Base-by-base conservation (phyloP, 2,888 invertebrate genomes). In the Caenorhabditis uteleia region DNA sequence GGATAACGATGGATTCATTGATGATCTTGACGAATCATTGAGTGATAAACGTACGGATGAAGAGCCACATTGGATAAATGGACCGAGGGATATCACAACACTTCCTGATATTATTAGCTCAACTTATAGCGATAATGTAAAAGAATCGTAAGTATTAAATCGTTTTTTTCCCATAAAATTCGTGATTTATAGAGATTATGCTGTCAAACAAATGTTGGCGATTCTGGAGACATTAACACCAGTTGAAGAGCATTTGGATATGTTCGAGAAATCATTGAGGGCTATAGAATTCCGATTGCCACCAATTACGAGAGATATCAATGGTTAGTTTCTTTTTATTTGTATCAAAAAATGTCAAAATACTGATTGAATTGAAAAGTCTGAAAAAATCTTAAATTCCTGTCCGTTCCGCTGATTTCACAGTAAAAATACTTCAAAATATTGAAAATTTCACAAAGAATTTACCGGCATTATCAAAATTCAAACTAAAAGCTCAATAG, bases 141-240 rank as follows among this genome's bases (percentile, higher is more conserved):
- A 62, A 29, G 67, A 67, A 51, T 56, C 57, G 67, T 61, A 18
- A 47, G 67, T 61, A 25, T 3, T 14, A 26, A 29, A n/a, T 23
- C 26, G 0, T 26, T 1, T 3, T 44, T 12, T 7, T 29, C 33
- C 33, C 18, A 43, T 21, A 29, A 16, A n/a, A 38, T 12, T 23
- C 3, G 12, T 42, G 3, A 27, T 34, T 68, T 68, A 18, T 57
- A 68, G 68, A 3, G 68, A 68, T 26, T 68, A 60, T 31, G 68
- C 68, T 8, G 53, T 64, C 38, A 57, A 53, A 23, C 64, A 68
- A 47, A 68, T 68, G 62, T 51, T 68, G 6, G 59, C 59, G 14
- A 56, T 68, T 40, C 39, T 68, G 47, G 68, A 68, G 29, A 55
- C 58, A 27, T 23, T 68, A 39, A 48, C 47, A 33, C 64, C 64